Evolutionary conservation across 2,797 vertebrate species (phyloP), one percentile per base, ranked within the genome.

Genomic region (Macroramphosus scolopax): DNA sequence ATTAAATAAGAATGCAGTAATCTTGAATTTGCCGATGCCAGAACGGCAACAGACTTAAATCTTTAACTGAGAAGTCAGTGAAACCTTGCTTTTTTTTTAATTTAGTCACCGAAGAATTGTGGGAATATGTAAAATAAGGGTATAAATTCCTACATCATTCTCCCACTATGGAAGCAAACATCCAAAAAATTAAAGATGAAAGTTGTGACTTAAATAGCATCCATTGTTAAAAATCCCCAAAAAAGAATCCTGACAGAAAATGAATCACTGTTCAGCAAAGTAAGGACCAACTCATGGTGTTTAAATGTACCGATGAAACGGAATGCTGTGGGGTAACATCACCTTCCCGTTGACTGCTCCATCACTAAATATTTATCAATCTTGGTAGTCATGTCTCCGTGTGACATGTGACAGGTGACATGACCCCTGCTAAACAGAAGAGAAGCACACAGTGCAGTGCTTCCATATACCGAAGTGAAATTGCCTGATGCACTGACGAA

Each of bases 391-490:
- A 22, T 22, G 4, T n/a, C n/a, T n/a, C n/a, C n/a, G n/a, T n/a
- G n/a, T n/a, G n/a, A n/a, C n/a, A 2, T 44, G 14, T 20, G 49
- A 42, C 50, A 2, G 6, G 13, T 26, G 36, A 24, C 22, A 32
- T 8, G 50, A 44, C 37, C 50, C 46, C 63, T 51, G 55, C 46
- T 52, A 52, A 49, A 57, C 38, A 76, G 42, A 72, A 22, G 3
- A 22, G 20, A 63, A 75, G 53, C 70, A 73, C 61, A 63, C 62
- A 63, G 65, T 49, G 72, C 46, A 76, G 40, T 57, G 64, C 73
- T 69, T 77, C 65, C 77, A 79, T 80, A 83, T 79, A 75, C 70
- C 57, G 28, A 59, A 54, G 55, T 72, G 63, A 84, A 83, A 65
- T 50, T 69, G 68, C 59, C 37, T 54, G 39, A 42, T n/a, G 8